Evolutionary conservation across 2,888 invertebrate genomes (phyloP).

Genomic region (Hedya salicella): DNA sequence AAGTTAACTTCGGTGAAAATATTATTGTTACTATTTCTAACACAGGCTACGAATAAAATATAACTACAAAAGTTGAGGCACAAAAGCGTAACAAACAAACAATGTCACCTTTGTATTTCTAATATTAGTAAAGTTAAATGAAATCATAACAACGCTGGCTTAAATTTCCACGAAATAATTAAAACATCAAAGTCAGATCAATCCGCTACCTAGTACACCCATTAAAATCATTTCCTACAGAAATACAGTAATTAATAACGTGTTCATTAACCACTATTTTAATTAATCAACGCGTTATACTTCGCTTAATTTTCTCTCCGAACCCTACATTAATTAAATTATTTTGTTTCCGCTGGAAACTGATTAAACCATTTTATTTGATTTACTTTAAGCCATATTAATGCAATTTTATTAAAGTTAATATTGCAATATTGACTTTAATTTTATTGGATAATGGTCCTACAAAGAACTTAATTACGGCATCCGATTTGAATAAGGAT

Average conservation of each 20-base stretch:
- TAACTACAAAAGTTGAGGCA: no score
- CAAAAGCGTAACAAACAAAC: no score
- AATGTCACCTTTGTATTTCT: no score
- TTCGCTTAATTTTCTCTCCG: neutral
- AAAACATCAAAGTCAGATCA: neutral
- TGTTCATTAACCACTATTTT: constrained; percentile 4
- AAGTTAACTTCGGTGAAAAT: no score
- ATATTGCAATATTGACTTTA: neutral
- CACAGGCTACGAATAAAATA: no score
- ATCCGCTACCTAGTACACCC: neutral
- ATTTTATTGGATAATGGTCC: neutral
- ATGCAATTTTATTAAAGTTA: constrained; percentile 2
- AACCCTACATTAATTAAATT: neutral
- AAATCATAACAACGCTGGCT: no score
- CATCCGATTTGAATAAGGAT: no score
- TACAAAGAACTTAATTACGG: no score
- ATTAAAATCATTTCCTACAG: neutral
- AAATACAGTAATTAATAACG: neutral
- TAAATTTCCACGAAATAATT: neutral
- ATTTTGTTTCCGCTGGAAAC: neutral
- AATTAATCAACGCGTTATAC: constrained; percentile 1
- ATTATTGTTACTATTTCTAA: no score
- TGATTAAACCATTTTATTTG: constrained; percentile 13
- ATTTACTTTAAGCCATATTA: neutral
- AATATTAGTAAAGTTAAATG: no score